phyloP scores from a whole-genome alignment of 2,888 invertebrate species.

The Acanthosoma haemorrhoidale region DNA sequence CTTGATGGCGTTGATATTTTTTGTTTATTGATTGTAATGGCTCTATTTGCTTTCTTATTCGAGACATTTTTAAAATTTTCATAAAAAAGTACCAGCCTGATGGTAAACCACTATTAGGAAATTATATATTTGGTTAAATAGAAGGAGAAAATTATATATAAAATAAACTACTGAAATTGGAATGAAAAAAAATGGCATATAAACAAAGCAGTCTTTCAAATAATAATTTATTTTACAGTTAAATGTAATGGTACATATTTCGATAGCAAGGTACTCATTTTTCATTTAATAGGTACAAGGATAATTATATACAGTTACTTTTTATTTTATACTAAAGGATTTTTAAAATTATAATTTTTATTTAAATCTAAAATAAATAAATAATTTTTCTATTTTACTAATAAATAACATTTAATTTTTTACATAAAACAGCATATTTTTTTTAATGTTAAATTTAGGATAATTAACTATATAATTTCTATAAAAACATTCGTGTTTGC shows the following conservation, averaged over 20 bases:
- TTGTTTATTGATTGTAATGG: too few species aligned
- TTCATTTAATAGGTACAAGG: conserved; percentile 17
- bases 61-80: too few species aligned
- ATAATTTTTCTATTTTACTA: background rate
- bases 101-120: too few species aligned
- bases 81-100: too few species aligned
- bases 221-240: conserved; percentile 14
- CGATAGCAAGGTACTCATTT: conserved; percentile 18
- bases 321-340: too few species aligned
- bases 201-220: background rate
- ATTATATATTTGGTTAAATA: too few species aligned
- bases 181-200: background rate
- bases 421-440: background rate
- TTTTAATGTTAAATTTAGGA: background rate
- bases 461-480: background rate
- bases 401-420: background rate
- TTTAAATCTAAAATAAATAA: background rate
- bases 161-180: background rate
- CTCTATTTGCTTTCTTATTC: too few species aligned
- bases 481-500: too few species aligned
- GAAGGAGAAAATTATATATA: too few species aligned
- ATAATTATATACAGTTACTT: conserved; percentile 13
- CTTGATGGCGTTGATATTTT: too few species aligned
- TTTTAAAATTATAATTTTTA: background rate
- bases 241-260: conserved; percentile 17